Conservation (phyloP, 2,888 invertebrate genomes). For the Drosophila prostipennis region DNA sequence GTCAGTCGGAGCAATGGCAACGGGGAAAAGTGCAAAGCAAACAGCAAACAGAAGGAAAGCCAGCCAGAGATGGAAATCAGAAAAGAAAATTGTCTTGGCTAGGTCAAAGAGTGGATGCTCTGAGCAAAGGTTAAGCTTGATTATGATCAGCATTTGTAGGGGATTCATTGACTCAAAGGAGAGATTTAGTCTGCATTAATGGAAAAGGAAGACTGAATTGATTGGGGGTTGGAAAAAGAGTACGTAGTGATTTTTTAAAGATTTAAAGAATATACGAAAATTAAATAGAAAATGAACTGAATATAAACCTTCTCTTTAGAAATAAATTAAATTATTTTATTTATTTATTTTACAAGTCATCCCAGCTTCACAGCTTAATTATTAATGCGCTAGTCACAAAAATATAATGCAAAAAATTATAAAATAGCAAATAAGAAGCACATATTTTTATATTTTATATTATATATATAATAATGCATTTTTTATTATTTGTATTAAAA, state of each 20-base stretch:
- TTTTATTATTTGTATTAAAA: too few relatives aligned
- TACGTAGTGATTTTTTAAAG: too few relatives aligned
- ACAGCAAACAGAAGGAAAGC: constrained; percentile 23
- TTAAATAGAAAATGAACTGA: background rate
- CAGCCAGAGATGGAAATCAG: constrained; percentile 5
- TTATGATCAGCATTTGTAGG: constrained; percentile 24
- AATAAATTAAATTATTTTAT: too few relatives aligned
- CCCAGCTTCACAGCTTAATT: too few relatives aligned
- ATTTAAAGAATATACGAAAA: background rate
- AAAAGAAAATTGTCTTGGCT: constrained; percentile 42
- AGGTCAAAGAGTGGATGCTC: constrained; percentile 33
- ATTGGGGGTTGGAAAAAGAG: background rate
- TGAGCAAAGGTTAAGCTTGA: constrained; percentile 30
- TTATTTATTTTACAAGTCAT: too few relatives aligned
- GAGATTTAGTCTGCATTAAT: background rate
- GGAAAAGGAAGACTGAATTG: background rate
- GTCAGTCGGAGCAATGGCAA: constrained; percentile 44
- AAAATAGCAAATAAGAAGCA: too few relatives aligned
- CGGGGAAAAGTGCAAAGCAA: constrained; percentile 60
- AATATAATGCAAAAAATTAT: too few relatives aligned
- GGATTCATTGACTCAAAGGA: background rate
- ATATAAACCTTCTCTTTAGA: too few relatives aligned
- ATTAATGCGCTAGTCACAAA: too few relatives aligned
- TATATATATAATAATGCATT: too few relatives aligned
- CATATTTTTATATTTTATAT: too few relatives aligned